A percentile compares a stretch with the other conserved stretches of the same genome.
Conservation (phyloP, 1,140 invertebrate species). For the Nymphalis io region DNA sequence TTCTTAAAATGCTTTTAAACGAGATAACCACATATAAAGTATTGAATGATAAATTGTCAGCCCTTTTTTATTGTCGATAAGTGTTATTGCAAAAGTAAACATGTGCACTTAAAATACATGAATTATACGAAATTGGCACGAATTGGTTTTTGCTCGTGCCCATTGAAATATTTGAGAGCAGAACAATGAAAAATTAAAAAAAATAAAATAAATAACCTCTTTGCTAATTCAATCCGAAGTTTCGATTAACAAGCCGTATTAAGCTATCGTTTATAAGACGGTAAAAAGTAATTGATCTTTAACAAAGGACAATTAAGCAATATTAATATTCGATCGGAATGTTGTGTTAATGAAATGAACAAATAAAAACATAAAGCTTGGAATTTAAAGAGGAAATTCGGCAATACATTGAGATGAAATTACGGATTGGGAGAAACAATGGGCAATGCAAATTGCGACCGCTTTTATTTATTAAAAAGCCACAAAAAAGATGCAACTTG, state of each 20-base stretch:
- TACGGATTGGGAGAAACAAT: constrained; percentile 70
- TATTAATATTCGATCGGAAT: constrained; percentile 25
- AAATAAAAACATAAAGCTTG: constrained; percentile 51
- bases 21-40: constrained; percentile 27
- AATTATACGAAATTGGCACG: constrained; percentile 16
- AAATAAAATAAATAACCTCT: neutral
- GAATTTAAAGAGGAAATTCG: constrained; percentile 52
- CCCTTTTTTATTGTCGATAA: constrained; percentile 26
- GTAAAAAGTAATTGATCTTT: constrained; percentile 19
- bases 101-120: constrained; percentile 19
- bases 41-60: constrained; percentile 29
- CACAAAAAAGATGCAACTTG: constrained; percentile 62
- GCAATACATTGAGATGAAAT: constrained; percentile 65
- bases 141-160: neutral
- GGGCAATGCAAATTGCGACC: constrained; percentile 69
- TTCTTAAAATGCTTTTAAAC: constrained; percentile 26
- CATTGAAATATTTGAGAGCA: neutral
- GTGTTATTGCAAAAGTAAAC: constrained; percentile 31
- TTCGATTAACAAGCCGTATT: constrained; percentile 4
- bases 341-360: constrained; percentile 14
- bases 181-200: constrained; percentile 7
- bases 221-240: constrained; percentile 13
- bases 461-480: constrained; percentile 63
- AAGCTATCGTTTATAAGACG: constrained; percentile 13
- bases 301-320: constrained; percentile 37